Evolutionary conservation across 2,797 vertebrate genomes (phyloP).

Genomic region (Synaphobranchus kaupii): DNA sequence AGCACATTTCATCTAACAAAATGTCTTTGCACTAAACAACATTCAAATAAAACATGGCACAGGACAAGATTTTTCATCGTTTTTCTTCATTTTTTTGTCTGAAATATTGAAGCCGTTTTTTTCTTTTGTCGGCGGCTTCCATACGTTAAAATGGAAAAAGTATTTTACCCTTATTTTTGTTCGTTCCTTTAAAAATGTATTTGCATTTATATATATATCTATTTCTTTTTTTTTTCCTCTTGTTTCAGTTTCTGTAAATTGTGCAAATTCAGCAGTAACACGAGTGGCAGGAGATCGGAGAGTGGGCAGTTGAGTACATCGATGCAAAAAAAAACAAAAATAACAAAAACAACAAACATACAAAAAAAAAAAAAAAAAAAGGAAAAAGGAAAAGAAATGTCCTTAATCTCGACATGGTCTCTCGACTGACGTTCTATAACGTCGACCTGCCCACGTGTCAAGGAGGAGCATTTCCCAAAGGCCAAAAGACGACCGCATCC

Average conservation of each 20-base stretch:
- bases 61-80: conserved; percentile 78
- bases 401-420: conserved; percentile 59
- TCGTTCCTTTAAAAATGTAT: conserved; percentile 72
- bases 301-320: conserved; percentile 78
- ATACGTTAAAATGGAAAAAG: conserved; percentile 66
- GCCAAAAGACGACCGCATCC: conserved; percentile 52
- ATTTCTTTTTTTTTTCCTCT: conserved; percentile 68
- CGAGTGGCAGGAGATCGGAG: conserved; percentile 85
- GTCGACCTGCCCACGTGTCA: conserved; percentile 49
- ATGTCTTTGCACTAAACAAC: conserved; percentile 87
- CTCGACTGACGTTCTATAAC: conserved; percentile 51
- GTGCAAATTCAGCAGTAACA: conserved; percentile 98
- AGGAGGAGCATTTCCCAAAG: conserved; percentile 56
- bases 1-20: conserved; percentile 83
- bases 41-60: conserved; percentile 95
- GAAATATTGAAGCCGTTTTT: conserved; percentile 78
- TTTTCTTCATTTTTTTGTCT: conserved; percentile 57
- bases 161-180: conserved; percentile 62
- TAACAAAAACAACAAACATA: conserved; percentile 39
- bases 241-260: conserved; percentile 85
- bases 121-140: conserved; percentile 54
- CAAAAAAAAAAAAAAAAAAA: conserved; percentile 44
- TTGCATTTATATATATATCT: conserved; percentile 75
- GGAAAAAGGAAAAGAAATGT: conserved; percentile 56
- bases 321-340: conserved; percentile 63